These are phyloP conservation scores for Hirtodrosophila duncani DNA, from an alignment of 2,888 invertebrate genomes.

Conservation along the genomic window DNA sequence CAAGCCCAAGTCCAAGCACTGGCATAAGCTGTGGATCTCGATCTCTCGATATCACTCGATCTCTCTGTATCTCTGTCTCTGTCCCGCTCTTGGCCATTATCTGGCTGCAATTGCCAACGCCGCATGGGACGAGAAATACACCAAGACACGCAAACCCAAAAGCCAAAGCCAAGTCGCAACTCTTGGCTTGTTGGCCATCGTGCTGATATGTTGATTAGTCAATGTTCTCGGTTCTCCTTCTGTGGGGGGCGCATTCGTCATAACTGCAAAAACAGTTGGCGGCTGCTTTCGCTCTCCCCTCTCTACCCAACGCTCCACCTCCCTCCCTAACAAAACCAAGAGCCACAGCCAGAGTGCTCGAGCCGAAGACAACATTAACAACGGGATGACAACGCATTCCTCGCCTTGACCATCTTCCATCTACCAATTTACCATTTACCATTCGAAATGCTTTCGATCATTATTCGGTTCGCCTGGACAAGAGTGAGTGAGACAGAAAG, in stretches of 20 bases:
- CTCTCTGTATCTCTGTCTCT: slow-evolving; percentile 3
- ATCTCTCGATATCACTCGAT: neutral
- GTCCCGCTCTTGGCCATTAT: slow-evolving; percentile 60
- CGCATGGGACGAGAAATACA: slow-evolving; percentile 46
- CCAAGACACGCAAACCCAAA: slow-evolving; percentile 45
- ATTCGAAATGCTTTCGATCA: slow-evolving; percentile 28
- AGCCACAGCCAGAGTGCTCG: too few relatives aligned
- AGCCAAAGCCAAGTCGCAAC: neutral
- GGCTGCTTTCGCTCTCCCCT: too few relatives aligned
- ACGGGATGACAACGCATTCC: slow-evolving; percentile 51
- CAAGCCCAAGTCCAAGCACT: slow-evolving; percentile 62
- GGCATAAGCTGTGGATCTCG: slow-evolving; percentile 49
- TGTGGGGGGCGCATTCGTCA: slow-evolving; percentile 36
- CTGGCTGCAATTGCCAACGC: slow-evolving; percentile 60
- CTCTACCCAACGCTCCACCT: too few relatives aligned
- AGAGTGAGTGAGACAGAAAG: too few relatives aligned
- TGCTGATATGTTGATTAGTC: slow-evolving; percentile 69
- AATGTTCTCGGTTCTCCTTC: slow-evolving; percentile 39
- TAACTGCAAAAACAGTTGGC: slow-evolving; percentile 40
- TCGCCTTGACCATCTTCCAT: neutral
- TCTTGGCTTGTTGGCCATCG: slow-evolving; percentile 25
- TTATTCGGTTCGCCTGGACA: slow-evolving; percentile 21
- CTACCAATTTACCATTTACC: neutral
- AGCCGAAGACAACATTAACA: slow-evolving; percentile 49
- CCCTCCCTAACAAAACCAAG: too few relatives aligned